phyloP scores from a whole-genome alignment of 2,888 invertebrate genomes.

The Stenodema calcarata region DNA sequence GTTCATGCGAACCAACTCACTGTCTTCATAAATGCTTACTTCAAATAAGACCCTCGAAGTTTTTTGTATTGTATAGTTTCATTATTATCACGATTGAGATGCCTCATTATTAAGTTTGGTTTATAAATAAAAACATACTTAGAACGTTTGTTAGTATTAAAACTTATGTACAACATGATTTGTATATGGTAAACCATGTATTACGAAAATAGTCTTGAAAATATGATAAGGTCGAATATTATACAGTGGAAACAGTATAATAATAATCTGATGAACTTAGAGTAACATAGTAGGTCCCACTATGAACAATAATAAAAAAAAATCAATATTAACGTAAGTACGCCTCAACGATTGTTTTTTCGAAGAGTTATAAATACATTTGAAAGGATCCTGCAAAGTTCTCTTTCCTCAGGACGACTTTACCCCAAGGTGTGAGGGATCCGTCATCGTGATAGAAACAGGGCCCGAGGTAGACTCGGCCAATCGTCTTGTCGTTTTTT shows the following conservation, averaged over 20 bases:
- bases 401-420: conserved; percentile 56
- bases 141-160: neutral
- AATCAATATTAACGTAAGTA: too few relatives aligned
- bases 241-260: too few relatives aligned
- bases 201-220: too few relatives aligned
- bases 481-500: conserved; percentile 58
- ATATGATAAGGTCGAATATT: too few relatives aligned
- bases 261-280: too few relatives aligned
- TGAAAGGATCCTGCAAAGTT: conserved; percentile 57
- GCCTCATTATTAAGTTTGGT: too few relatives aligned
- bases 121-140: neutral
- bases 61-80: too few relatives aligned
- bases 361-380: conserved; percentile 56
- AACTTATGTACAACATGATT: neutral
- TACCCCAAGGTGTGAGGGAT: conserved; percentile 60
- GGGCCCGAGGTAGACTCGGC: conserved; percentile 59
- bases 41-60: neutral
- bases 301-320: too few relatives aligned
- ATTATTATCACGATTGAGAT: too few relatives aligned
- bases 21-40: neutral
- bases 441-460: conserved; percentile 57
- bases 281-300: too few relatives aligned
- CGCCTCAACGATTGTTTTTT: too few relatives aligned
- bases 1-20: neutral
- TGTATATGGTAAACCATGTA: too few relatives aligned